These are phyloP conservation scores for Rhopalosiphum maidis DNA, from an alignment of 1,140 invertebrate species.

Conservation along the genomic window DNA sequence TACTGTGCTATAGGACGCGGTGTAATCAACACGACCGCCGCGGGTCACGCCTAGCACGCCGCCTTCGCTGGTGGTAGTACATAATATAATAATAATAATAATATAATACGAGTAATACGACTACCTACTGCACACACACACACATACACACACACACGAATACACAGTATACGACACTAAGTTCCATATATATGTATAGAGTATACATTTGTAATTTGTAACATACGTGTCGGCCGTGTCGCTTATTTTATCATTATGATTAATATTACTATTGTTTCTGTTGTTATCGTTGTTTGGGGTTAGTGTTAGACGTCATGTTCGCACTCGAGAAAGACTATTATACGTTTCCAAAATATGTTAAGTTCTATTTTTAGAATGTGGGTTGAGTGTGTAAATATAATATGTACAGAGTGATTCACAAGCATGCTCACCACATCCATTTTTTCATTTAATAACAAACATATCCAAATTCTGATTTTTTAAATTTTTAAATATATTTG, in stretches of 20 bases:
- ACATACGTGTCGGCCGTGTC: background rate
- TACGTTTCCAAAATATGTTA: background rate
- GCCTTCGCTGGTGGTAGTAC: constrained; percentile 15
- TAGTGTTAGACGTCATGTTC: background rate
- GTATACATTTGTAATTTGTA: background rate
- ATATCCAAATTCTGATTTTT: no score
- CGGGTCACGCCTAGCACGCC: constrained; percentile 46
- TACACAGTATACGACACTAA: background rate
- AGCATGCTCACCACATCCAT: no score
- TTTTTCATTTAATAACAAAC: no score
- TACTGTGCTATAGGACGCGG: background rate
- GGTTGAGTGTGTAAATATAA: background rate
- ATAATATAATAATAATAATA: background rate
- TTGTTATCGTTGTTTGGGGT: background rate
- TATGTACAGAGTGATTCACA: background rate
- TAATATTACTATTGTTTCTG: background rate
- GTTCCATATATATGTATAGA: background rate
- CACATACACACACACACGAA: background rate
- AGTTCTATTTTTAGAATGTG: background rate
- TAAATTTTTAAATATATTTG: no score
- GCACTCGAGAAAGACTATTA: background rate
- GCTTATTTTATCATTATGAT: background rate
- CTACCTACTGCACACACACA: background rate
- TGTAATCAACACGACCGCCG: constrained; percentile 54
- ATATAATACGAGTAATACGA: background rate